phyloP scores from a whole-genome alignment of 1,140 invertebrate genomes.

The Microplitis demolitor region DNA sequence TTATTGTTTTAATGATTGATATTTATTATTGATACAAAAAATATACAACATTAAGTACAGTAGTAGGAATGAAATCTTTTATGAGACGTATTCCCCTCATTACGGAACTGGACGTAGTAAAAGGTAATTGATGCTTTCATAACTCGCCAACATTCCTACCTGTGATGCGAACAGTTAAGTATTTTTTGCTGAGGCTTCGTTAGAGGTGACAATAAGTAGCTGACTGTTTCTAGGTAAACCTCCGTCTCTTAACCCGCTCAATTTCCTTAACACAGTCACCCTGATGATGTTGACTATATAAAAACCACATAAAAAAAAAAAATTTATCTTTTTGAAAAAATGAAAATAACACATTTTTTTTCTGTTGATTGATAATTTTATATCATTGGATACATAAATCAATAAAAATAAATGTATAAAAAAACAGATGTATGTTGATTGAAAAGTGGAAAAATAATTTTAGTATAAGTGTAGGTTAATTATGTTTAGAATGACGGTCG shows the following conservation, averaged over 20 bases:
- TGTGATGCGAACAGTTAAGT: slow-evolving; percentile 50
- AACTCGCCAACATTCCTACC: slow-evolving; percentile 55
- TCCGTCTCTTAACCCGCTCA: slow-evolving; percentile 16
- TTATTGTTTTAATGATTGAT: background rate
- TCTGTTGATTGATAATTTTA: no score
- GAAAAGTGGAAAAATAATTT: background rate
- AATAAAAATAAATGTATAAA: no score
- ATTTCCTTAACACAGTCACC: background rate
- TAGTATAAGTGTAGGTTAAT: background rate
- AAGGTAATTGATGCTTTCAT: slow-evolving; percentile 60
- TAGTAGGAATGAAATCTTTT: background rate
- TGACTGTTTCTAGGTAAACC: slow-evolving; percentile 51
- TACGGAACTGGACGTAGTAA: slow-evolving; percentile 50
- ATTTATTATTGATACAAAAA: background rate
- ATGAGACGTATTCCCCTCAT: slow-evolving; percentile 46
- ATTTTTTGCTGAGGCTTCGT: slow-evolving; percentile 47
- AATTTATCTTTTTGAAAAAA: background rate
- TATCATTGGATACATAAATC: no score
- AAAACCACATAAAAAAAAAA: background rate
- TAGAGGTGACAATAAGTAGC: slow-evolving; percentile 60
- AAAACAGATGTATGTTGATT: no score
- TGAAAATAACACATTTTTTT: background rate
- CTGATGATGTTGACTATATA: background rate
- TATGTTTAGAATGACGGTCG: slow-evolving; percentile 4
- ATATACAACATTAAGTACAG: background rate